These are phyloP conservation scores for Perognathus longimembris DNA, from an alignment of 2,113 vertebrate species.

Conservation along the genomic window DNA sequence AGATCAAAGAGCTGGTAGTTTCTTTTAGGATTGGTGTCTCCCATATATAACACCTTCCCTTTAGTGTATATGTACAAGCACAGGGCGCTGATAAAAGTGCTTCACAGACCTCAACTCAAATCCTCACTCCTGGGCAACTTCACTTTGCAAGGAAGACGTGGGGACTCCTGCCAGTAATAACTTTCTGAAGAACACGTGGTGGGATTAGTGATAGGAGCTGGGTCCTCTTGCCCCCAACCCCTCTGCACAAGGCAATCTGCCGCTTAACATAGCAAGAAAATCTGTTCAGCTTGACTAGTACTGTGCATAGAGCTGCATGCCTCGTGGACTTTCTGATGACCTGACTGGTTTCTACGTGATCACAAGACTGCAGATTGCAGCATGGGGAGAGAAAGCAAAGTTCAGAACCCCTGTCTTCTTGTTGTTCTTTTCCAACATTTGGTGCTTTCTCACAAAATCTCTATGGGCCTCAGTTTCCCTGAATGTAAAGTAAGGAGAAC, in stretches of 20 bases:
- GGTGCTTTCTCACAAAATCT: too few species aligned
- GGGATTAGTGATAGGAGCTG: background rate
- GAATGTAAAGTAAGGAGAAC: too few species aligned
- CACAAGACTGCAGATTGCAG: background rate
- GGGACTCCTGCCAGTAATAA: background rate
- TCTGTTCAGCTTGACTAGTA: too few species aligned
- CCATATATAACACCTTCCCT: background rate
- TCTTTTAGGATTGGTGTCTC: background rate
- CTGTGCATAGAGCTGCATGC: background rate
- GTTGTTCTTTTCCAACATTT: background rate
- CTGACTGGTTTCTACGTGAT: background rate
- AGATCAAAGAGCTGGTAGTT: background rate
- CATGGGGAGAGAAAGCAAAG: background rate
- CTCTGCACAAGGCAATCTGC: too few species aligned
- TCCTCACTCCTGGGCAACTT: background rate
- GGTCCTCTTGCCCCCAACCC: rapidly evolving
- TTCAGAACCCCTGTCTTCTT: background rate
- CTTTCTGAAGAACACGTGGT: background rate
- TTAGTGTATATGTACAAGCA: constrained; percentile 5
- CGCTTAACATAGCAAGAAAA: background rate
- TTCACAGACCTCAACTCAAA: background rate
- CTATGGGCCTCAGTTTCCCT: too few species aligned
- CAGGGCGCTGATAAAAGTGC: background rate
- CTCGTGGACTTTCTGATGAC: background rate
- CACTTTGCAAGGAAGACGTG: background rate